Evolutionary conservation across 2,888 invertebrate species (phyloP), one percentile per base, ranked within the genome.

Genomic region (Lochmaea crataegi): DNA sequence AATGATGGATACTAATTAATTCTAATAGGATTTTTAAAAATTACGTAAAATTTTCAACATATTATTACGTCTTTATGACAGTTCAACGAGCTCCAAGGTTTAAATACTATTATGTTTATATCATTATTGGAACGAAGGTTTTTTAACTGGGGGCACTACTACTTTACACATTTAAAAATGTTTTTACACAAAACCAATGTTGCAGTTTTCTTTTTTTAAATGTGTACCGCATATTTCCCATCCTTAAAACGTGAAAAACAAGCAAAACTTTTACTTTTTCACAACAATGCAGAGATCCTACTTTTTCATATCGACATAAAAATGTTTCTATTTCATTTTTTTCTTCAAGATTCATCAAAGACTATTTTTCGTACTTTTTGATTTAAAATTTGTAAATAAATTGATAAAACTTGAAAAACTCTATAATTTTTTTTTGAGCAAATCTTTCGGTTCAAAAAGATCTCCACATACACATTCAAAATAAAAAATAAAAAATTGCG

Each of bases 391-490:
- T 14, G 16, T 16, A 53, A n/a, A 53, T 53, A 53, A 16, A 53
- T 53, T 53, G 18, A 53, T n/a, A 53, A 53, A 53, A 16, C n/a
- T 9, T 53, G 6, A 16, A 53, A 18, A 53, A 53, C 18, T 18
- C 18, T 2, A 18, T 2, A 16, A 5, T 41, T 64, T 12, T 66
- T 42, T 63, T 65, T 69, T 60, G 57, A 68, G 58, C 66, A 72
- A 53, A 7, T 58, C 57, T 61, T 56, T 22, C 66, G 10, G 53
- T 32, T 9, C 57, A 22, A 11, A 16, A 68, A 63, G 51, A 65
- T 65, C 58, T 60, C 63, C 42, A 53, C 45, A 56, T 56, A 51
- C 26, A 58, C 65, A 65, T 65, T 51, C 45, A 10, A 65, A 68
- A 48, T 45, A n/a, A 66, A 42, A 32, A 60, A 26, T 26, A 60